Evolutionary conservation across 2,888 invertebrate species (phyloP), one percentile per base, ranked within the genome.

Genomic region (Sarcophaga rosellei): DNA sequence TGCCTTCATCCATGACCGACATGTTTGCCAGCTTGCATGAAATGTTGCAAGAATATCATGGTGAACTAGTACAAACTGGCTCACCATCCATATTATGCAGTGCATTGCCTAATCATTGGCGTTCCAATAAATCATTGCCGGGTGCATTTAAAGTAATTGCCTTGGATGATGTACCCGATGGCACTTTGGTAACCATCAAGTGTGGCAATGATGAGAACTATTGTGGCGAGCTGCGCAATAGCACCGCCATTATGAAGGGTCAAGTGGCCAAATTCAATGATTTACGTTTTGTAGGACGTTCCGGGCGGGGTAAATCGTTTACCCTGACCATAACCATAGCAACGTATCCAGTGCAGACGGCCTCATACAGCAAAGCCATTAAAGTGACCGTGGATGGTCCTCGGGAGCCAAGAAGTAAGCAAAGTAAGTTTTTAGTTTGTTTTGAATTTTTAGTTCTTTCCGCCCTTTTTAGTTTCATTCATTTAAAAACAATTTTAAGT

Each of bases 371-470:
- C 90, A 99, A 99, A 93, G 99, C 99, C 77, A 99, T 99, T 93
- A 99, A 99, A 95, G 99, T 99, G 81, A 99, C 99, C 25, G 99
- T 99, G 53, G 99, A 99, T 92, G 99, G 99, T 90, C 99, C 99
- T 0, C 94, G 99, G 90, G 99, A 99, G 94, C 99, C 99, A 20
- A 95, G 99, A 94, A 98, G 98, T 89, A 99, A 98, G 94, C 97
- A 98, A 94, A 97, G 98, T 98, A 95, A 97, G 98, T 96, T 92
- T 92, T 91, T 92, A 90, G 91, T 91, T 92, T 91, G 89, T 86
- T 86, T 85, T 81, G 83, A 70, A 65, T 81, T 86, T 86, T 87
- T 73, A 15, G 78, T 68, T 87, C 57, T 66, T 86, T 62, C 20
- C 35, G 3, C 23, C 23, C 8, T 25, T 47, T 79, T 84, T 57